A percentile compares a stretch with the other conserved stretches of the same genome.
phyloP scores from a whole-genome alignment of 2,113 vertebrate species.

The Anhinga anhinga region DNA sequence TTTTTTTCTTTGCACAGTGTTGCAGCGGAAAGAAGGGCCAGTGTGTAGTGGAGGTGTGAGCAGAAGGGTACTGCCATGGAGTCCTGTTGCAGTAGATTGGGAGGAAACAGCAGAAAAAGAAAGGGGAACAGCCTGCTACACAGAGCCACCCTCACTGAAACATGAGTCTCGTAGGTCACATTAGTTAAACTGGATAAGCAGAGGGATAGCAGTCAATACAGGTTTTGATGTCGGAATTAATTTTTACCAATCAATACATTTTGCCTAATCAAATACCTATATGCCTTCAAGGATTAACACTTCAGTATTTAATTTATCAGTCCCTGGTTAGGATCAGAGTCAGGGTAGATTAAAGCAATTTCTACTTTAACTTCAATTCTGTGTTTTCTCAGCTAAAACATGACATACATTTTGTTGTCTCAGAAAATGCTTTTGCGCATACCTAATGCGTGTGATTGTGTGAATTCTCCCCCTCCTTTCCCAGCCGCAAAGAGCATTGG shows the following conservation, averaged over 20 bases:
- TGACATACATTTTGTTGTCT: not conserved
- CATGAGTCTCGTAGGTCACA: rapidly evolving
- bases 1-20: not conserved
- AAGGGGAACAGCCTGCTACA: not conserved
- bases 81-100: not conserved
- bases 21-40: not conserved
- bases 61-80: not conserved
- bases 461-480: not conserved
- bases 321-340: not conserved
- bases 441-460: not conserved
- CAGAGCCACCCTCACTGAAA: not conserved
- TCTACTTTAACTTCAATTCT: not conserved
- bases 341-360: not conserved
- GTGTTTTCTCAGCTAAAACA: not conserved
- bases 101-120: not conserved
- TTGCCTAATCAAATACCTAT: not conserved
- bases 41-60: not conserved
- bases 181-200: not conserved
- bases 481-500: not conserved
- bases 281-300: not conserved
- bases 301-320: not conserved
- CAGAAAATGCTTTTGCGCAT: not conserved
- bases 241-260: not conserved
- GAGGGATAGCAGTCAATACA: not conserved
- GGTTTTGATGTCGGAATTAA: slow-evolving; percentile 21